Evolutionary conservation across 2,888 invertebrate genomes (phyloP).

Genomic region (Euplexia lucipara): DNA sequence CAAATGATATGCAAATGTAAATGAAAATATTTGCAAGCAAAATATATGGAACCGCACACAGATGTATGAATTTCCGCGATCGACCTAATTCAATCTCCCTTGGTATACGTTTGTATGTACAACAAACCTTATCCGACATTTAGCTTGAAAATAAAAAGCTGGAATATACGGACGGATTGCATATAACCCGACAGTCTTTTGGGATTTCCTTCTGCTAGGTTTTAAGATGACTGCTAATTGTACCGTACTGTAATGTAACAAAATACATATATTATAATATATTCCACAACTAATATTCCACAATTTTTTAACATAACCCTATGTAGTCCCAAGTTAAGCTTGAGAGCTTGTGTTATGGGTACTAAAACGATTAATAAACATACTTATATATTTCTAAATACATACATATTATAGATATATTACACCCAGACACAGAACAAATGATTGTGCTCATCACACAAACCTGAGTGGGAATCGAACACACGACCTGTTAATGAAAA

Average conservation of each 20-base stretch:
- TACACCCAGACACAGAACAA: no score
- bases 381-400: no score
- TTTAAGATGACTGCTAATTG: constrained; percentile 66
- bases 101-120: constrained; percentile 67
- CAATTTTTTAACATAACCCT: no score
- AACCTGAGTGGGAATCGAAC: no score
- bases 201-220: constrained; percentile 78
- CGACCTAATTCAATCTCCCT: constrained; percentile 63
- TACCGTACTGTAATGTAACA: constrained; percentile 62
- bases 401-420: no score
- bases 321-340: no score
- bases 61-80: constrained; percentile 59
- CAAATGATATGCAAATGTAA: constrained; percentile 61
- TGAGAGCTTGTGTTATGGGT: no score
- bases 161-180: constrained; percentile 80
- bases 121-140: constrained; percentile 73
- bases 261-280: background rate
- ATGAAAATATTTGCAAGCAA: constrained; percentile 65
- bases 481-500: no score
- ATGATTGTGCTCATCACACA: no score
- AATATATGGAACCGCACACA: constrained; percentile 48
- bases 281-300: no score
- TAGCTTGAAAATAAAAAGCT: constrained; percentile 80
- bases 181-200: constrained; percentile 80
- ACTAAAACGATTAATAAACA: no score